Evolutionary conservation across 2,113 vertebrate species (phyloP).

Genomic region (Zapus hudsonius): DNA sequence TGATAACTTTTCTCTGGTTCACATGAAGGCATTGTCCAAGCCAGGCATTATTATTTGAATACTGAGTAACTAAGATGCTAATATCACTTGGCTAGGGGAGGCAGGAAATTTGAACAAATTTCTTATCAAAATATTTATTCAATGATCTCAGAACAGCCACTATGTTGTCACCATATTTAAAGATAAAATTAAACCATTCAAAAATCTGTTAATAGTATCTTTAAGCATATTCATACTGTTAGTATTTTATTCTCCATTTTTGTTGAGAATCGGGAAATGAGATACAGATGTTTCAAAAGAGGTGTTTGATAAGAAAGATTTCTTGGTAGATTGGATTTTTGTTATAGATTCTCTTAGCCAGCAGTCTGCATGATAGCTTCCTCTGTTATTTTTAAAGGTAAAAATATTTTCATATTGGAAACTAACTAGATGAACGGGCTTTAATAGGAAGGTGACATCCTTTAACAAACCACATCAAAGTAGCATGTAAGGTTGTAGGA

Average conservation of each 20-base stretch:
- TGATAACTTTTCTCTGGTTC: neutral
- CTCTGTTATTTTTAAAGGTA: neutral
- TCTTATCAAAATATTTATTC: neutral
- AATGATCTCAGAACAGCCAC: neutral
- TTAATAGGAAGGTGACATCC: neutral
- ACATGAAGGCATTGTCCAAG: constrained; percentile 29
- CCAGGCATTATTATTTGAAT: neutral
- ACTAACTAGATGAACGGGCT: neutral
- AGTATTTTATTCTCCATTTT: neutral
- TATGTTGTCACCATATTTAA: neutral
- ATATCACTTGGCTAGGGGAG: neutral
- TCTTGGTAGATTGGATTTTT: neutral
- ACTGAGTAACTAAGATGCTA: neutral
- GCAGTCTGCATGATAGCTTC: neutral
- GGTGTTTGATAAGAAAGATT: neutral
- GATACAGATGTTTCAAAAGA: neutral
- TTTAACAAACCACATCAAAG: neutral
- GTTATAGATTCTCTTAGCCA: neutral
- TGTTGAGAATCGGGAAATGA: neutral
- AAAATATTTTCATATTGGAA: neutral
- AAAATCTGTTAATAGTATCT: constrained; percentile 19
- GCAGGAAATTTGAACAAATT: neutral
- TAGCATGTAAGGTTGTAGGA: neutral
- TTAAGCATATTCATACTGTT: constrained; percentile 5
- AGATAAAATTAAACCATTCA: constrained; percentile 14